phyloP scores from a whole-genome alignment of 2,888 invertebrate genomes.

The Acanthococcus lagerstroemiae region DNA sequence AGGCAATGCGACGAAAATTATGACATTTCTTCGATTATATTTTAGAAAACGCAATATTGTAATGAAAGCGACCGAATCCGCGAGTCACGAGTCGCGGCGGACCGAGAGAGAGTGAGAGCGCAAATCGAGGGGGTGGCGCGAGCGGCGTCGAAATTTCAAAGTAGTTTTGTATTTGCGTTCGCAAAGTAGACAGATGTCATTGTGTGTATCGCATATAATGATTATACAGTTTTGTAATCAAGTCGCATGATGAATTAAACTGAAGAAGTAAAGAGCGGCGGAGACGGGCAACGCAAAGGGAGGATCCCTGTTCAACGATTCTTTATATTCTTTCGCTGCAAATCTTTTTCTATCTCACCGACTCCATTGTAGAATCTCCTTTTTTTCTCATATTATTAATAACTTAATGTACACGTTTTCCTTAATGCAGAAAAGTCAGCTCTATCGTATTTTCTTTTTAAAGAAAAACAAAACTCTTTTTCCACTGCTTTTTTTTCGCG shows the following conservation, averaged over 20 bases:
- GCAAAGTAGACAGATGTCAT: conserved; percentile 30
- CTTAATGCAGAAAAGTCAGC: conserved; percentile 24
- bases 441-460: conserved; percentile 29
- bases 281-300: conserved; percentile 11
- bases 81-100: not conserved
- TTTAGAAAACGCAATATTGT: conserved; percentile 28
- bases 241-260: conserved; percentile 31
- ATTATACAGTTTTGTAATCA: conserved; percentile 31
- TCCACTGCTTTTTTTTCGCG: conserved; percentile 7
- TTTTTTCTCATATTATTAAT: conserved; percentile 31
- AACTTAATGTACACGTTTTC: conserved; percentile 31
- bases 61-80: conserved; percentile 28
- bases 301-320: conserved; percentile 13
- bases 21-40: conserved; percentile 29
- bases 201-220: conserved; percentile 30
- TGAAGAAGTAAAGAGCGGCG: conserved; percentile 18
- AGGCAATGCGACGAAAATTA: conserved; percentile 24
- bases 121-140: not conserved
- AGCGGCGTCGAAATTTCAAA: conserved; percentile 25
- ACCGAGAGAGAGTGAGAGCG: not conserved
- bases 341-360: conserved; percentile 31
- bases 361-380: conserved; percentile 29
- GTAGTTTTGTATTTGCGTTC: conserved; percentile 28
- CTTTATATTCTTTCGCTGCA: conserved; percentile 22
- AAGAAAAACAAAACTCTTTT: conserved; percentile 18